Conservation (phyloP, 2,888 invertebrate genomes). For the Apodemia zela region DNA sequence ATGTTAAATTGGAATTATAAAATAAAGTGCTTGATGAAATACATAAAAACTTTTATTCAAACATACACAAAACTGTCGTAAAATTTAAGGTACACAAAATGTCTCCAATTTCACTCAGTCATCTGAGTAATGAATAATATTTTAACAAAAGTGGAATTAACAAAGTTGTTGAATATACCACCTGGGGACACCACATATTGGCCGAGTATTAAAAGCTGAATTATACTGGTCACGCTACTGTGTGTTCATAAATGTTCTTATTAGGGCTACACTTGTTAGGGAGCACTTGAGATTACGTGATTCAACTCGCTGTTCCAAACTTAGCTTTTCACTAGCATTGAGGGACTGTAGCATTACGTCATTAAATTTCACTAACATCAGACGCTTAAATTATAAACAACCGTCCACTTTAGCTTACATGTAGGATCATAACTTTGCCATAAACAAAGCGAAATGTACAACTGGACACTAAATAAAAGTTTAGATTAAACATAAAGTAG, state of each 20-base stretch:
- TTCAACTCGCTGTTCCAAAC: conserved; percentile 32
- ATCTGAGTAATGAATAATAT: conserved; percentile 53
- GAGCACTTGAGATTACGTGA: conserved; percentile 49
- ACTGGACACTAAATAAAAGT: conserved; percentile 35
- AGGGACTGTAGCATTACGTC: conserved; percentile 28
- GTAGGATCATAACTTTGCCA: conserved; percentile 34
- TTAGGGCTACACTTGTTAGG: conserved; percentile 48
- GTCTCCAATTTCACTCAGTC: conserved; percentile 56
- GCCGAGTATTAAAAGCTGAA: conserved; percentile 70
- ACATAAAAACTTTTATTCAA: conserved; percentile 54
- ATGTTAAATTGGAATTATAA: neutral
- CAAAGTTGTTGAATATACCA: conserved; percentile 53
- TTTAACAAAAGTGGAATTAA: conserved; percentile 50
- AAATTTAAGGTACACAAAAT: conserved; percentile 38
- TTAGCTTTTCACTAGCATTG: conserved; percentile 30
- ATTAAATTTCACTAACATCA: conserved; percentile 33
- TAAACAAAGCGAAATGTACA: conserved; percentile 35
- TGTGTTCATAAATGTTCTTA: conserved; percentile 62
- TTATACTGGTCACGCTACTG: conserved; percentile 58
- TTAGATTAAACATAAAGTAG: conserved; percentile 37
- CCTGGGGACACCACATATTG: conserved; percentile 53
- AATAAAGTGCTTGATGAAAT: conserved; percentile 4
- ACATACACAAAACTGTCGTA: conserved; percentile 35
- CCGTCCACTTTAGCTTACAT: conserved; percentile 36
- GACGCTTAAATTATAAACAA: conserved; percentile 33